These are phyloP conservation scores for Cyrtonyx montezumae DNA, from an alignment of 2,113 vertebrate genomes.

Conservation along the genomic window DNA sequence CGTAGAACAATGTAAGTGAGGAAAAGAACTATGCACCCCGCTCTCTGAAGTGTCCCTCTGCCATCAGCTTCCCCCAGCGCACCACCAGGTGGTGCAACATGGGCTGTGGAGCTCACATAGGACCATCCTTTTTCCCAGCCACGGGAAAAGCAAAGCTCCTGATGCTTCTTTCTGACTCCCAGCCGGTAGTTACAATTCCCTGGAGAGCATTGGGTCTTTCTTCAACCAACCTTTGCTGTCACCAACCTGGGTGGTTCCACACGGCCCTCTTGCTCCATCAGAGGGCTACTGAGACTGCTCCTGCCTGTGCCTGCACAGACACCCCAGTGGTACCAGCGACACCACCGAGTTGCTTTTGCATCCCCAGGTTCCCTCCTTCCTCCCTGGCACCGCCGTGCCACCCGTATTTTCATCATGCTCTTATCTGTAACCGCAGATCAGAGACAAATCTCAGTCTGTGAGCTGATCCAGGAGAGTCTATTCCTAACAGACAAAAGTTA, in stretches of 20 bases:
- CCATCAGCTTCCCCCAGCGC: background rate
- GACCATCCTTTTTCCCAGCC: background rate
- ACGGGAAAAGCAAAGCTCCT: background rate
- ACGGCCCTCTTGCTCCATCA: background rate
- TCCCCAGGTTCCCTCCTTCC: background rate
- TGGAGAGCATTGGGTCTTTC: background rate
- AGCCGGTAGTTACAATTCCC: background rate
- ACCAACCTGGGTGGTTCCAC: background rate
- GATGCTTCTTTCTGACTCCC: background rate
- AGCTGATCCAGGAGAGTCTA: background rate
- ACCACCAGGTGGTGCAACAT: background rate
- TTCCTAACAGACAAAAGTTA: background rate
- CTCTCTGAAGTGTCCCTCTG: background rate
- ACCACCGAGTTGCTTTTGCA: fast-evolving
- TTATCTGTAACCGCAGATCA: background rate
- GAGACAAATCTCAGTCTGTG: background rate
- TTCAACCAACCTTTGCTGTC: background rate
- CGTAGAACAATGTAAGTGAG: fast-evolving
- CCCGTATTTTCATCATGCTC: fast-evolving
- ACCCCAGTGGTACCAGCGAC: background rate
- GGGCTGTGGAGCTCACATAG: too few relatives aligned
- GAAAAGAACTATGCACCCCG: fast-evolving
- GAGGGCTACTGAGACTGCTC: background rate
- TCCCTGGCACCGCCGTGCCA: fast-evolving
- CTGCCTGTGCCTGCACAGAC: background rate